A percentile compares a stretch with the other conserved stretches of the same genome.
Evolutionary conservation across 2,797 vertebrate genomes (phyloP).

Genomic region (Oreonectes daqikongensis): DNA sequence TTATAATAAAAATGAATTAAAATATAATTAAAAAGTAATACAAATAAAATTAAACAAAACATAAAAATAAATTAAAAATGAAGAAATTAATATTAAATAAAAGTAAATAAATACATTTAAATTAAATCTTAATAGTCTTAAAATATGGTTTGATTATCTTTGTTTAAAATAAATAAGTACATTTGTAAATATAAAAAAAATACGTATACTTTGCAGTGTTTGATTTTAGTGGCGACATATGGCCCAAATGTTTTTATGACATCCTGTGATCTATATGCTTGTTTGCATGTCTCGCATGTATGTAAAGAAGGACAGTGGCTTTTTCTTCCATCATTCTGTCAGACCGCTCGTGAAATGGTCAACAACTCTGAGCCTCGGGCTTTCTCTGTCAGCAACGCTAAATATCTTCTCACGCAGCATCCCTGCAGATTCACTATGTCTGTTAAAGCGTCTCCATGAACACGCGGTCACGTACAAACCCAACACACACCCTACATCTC

Average conservation of each 20-base stretch:
- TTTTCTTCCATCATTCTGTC: constrained; percentile 50
- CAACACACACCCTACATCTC: neutral
- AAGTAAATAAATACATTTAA: too few species aligned
- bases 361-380: constrained; percentile 48
- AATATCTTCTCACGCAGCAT: constrained; percentile 36
- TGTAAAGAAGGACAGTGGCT: neutral
- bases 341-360: constrained; percentile 46
- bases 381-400: constrained; percentile 50
- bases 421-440: constrained; percentile 17
- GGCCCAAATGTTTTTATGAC: neutral
- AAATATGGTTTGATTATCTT: too few species aligned
- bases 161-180: too few species aligned
- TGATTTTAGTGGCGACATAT: neutral
- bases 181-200: neutral
- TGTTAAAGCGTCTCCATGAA: constrained; percentile 6
- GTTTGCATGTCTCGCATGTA: constrained; percentile 2
- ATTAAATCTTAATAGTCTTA: too few species aligned
- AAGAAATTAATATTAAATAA: too few species aligned
- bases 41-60: too few species aligned
- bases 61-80: too few species aligned
- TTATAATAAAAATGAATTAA: too few species aligned
- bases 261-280: neutral
- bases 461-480: neutral
- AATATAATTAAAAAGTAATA: too few species aligned
- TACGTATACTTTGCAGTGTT: neutral